Percentiles rank a stretch among this genome's conserved stretches.
phyloP scores from a whole-genome alignment of 1,140 invertebrate genomes.

The Rhagoletis zephyria region DNA sequence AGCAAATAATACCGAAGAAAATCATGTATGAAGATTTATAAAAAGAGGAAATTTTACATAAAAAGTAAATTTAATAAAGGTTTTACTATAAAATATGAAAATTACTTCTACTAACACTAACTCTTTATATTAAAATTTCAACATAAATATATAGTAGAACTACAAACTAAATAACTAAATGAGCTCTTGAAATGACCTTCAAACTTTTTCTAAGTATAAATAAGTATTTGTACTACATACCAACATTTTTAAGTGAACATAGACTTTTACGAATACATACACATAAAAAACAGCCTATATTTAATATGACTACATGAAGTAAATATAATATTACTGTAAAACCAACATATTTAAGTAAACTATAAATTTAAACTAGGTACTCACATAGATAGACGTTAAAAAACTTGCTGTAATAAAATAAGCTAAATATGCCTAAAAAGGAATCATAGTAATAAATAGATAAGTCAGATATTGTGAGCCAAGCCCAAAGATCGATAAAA shows the following conservation, averaged over 20 bases:
- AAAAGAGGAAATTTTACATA: too few relatives aligned
- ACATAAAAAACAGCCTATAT: not conserved
- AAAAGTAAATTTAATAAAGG: too few relatives aligned
- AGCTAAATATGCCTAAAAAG: not conserved
- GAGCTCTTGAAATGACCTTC: slow-evolving; percentile 39
- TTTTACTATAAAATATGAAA: too few relatives aligned
- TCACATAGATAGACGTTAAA: slow-evolving; percentile 1
- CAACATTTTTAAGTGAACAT: not conserved
- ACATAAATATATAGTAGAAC: not conserved
- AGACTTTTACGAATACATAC: not conserved
- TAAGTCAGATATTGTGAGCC: slow-evolving; percentile 6
- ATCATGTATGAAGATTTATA: too few relatives aligned
- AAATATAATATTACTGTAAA: too few relatives aligned
- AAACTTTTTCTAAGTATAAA: slow-evolving; percentile 26
- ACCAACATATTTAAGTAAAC: too few relatives aligned
- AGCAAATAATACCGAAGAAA: too few relatives aligned
- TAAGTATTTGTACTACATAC: not conserved
- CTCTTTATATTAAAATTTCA: too few relatives aligned
- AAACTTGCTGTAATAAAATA: slow-evolving; percentile 38
- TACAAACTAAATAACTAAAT: slow-evolving; percentile 3
- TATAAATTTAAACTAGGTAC: not conserved
- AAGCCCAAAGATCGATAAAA: not conserved
- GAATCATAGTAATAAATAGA: slow-evolving; percentile 5
- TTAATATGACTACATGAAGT: not conserved
- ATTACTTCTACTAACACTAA: too few relatives aligned